Base-by-base conservation (phyloP, 1,140 invertebrate genomes). In the Drosophila sulfurigaster region DNA sequence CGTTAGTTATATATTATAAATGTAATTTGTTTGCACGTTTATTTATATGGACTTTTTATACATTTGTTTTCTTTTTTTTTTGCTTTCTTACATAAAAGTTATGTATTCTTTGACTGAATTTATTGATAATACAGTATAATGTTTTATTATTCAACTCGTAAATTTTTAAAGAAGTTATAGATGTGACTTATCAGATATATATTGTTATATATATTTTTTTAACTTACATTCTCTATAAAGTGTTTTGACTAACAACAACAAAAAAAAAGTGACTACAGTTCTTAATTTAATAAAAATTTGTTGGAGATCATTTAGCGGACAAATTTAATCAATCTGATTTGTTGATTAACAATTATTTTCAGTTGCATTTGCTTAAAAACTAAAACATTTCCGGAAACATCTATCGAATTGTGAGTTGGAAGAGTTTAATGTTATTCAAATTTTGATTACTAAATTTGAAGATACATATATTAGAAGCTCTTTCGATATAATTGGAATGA, bases 1-100 rank as follows among this genome's bases (percentile, higher is more conserved):
- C 16, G n/a, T 43, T 8, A 63, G 11, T 69, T 64, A 51, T 45
- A 16, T 7, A 60, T 15, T 38, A 3, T 38, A 38, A 38, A 10
- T 3, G 8, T 38, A 38, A 10, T 38, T 45, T 57, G 66, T 66
- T 83, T 77, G 67, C 76, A 82, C 76, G 45, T 82, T 82, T 79
- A 60, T 56, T 35, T 75, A 4, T 68, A 48, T 74, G 4, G 6
- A 38, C 25, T 63, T 58, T 66, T 63, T 72, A 63, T 73, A 78
- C 48, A 72, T 65, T 46, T 74, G 43, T 70, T 58, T 48, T 59
- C n/a, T 48, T 69, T 63, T 46, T 8, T 38, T 38, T 6, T 38
- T 72, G 72, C 58, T 75, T 67, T 74, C 46, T 59, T 58, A 80
- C 52, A 73, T 59, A 25, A 63, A 79, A 35, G 32, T 63, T 48